Evolutionary conservation across 1,140 invertebrate species (phyloP).

Genomic region (Aphaenogaster floridana): DNA sequence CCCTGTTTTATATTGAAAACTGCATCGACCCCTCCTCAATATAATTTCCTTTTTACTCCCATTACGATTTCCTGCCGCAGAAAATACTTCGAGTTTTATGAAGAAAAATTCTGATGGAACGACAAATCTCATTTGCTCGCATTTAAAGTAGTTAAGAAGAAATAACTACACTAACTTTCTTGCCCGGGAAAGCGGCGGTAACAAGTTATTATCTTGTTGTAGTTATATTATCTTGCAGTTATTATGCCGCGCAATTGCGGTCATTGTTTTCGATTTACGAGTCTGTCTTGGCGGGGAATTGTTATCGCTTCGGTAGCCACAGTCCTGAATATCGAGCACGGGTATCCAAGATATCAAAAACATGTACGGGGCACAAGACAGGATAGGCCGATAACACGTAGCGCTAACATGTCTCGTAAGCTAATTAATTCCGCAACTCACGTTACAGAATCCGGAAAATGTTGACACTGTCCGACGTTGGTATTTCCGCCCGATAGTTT

Average conservation of each 20-base stretch:
- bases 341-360: neutral
- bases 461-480: slow-evolving; percentile 37
- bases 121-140: neutral
- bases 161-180: neutral
- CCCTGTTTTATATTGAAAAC: neutral
- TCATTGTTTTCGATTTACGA: slow-evolving; percentile 5
- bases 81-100: neutral
- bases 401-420: slow-evolving; percentile 29
- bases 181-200: neutral
- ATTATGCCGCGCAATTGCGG: neutral
- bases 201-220: neutral
- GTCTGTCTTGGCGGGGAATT: neutral
- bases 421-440: slow-evolving; percentile 51
- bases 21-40: neutral
- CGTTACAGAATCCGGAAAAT: slow-evolving; percentile 26
- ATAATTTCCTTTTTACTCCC: too few species aligned
- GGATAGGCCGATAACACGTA: neutral
- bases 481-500: slow-evolving; percentile 10
- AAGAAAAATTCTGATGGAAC: neutral
- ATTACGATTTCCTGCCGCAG: neutral
- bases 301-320: neutral
- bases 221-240: neutral
- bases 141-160: slow-evolving; percentile 20
- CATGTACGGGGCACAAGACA: neutral
- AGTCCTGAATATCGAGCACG: neutral